Evolutionary conservation across 2,797 vertebrate genomes (phyloP).

Genomic region (Poecilia picta): DNA sequence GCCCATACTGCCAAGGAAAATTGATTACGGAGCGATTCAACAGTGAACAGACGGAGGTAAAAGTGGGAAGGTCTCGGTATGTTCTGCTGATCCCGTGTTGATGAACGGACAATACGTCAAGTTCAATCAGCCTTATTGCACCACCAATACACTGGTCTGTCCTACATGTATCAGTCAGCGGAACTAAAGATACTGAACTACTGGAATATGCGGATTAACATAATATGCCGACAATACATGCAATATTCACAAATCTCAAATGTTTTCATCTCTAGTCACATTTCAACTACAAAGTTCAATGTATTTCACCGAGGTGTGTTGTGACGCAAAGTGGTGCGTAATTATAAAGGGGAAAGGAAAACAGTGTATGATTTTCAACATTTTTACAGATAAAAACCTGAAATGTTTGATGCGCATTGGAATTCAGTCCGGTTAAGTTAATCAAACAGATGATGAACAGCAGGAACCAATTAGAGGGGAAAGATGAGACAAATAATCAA

Average conservation of each 20-base stretch:
- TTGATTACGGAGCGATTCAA: slow-evolving; percentile 63
- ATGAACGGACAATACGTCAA: slow-evolving; percentile 42
- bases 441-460: not conserved
- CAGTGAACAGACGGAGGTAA: slow-evolving; percentile 61
- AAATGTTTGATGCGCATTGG: not conserved
- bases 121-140: slow-evolving; percentile 53
- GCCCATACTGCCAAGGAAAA: slow-evolving; percentile 48
- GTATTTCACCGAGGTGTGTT: not conserved
- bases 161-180: slow-evolving; percentile 40
- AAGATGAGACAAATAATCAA: too few relatives aligned
- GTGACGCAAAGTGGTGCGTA: not conserved
- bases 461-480: too few relatives aligned
- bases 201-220: slow-evolving; percentile 43
- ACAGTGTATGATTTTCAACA: not conserved
- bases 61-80: slow-evolving; percentile 74
- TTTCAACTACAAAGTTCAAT: not conserved
- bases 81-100: slow-evolving; percentile 72
- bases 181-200: slow-evolving; percentile 53
- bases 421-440: not conserved
- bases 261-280: not conserved
- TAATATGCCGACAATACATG: slow-evolving; percentile 32
- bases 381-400: not conserved
- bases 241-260: not conserved
- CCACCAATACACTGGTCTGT: slow-evolving; percentile 30
- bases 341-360: not conserved